These are phyloP conservation scores for Bombus fervidus DNA, from an alignment of 1,140 invertebrate genomes.

Conservation along the genomic window DNA sequence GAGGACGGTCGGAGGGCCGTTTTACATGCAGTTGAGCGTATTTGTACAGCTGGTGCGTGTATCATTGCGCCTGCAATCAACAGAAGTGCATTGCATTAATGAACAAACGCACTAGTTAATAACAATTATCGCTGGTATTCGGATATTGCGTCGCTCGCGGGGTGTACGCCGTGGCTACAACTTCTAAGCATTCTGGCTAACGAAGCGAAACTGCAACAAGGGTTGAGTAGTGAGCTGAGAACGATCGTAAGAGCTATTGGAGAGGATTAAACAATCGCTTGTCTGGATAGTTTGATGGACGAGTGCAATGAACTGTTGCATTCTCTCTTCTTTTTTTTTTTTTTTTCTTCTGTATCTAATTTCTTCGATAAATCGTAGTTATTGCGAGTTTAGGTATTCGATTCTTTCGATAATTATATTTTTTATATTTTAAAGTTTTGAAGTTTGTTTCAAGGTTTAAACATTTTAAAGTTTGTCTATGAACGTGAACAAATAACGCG, in stretches of 20 bases:
- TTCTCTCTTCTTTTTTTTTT: neutral
- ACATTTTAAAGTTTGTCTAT: no score
- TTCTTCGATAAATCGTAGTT: neutral
- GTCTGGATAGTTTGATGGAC: neutral
- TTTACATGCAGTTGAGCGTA: conserved; percentile 31
- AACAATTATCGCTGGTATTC: conserved; percentile 44
- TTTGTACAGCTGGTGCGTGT: conserved; percentile 21
- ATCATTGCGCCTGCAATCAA: conserved; percentile 30
- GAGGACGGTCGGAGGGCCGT: neutral
- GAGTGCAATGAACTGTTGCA: neutral
- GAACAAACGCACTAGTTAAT: conserved; percentile 51
- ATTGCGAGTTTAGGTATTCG: neutral
- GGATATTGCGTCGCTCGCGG: conserved; percentile 6
- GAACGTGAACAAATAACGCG: no score
- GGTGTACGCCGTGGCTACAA: neutral
- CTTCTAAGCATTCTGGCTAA: conserved; percentile 40
- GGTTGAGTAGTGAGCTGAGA: neutral
- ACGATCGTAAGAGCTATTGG: neutral
- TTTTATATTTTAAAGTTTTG: no score
- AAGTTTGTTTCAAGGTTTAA: no score
- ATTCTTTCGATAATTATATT: neutral
- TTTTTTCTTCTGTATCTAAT: neutral
- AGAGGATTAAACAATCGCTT: neutral
- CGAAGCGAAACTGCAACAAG: conserved; percentile 28
- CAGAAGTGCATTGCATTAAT: conserved; percentile 48